Percentiles rank a stretch among this genome's conserved stretches.
phyloP scores from a whole-genome alignment of 1,140 invertebrate genomes.

The Hycleus phaleratus region DNA sequence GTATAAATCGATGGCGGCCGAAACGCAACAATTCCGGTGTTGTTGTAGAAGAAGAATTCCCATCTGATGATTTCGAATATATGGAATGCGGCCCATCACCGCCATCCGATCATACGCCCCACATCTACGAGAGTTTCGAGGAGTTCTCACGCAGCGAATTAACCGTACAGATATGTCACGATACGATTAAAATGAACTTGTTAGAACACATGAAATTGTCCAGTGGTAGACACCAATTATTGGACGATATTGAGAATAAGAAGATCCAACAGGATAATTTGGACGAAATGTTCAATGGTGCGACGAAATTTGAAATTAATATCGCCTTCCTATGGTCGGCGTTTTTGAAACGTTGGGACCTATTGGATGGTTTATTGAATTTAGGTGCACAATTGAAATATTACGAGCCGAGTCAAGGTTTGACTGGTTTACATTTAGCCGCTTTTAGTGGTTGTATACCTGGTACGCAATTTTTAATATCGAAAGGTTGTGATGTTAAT shows the following conservation, averaged over 20 bases:
- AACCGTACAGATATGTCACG: slow-evolving; percentile 63
- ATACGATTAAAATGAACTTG: slow-evolving; percentile 61
- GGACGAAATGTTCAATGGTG: slow-evolving; percentile 43
- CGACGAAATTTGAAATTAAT: slow-evolving; percentile 57
- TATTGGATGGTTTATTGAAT: slow-evolving; percentile 52
- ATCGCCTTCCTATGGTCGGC: slow-evolving; percentile 61
- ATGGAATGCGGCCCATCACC: slow-evolving; percentile 66
- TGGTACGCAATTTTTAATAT: slow-evolving; percentile 60
- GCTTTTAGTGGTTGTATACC: slow-evolving; percentile 66
- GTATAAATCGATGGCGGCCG: slow-evolving; percentile 26
- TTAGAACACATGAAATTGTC: slow-evolving; percentile 61
- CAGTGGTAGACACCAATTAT: slow-evolving; percentile 54
- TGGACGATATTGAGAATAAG: slow-evolving; percentile 62
- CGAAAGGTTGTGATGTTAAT: slow-evolving; percentile 60
- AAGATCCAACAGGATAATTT: slow-evolving; percentile 51
- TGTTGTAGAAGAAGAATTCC: slow-evolving; percentile 52
- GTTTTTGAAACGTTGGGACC: slow-evolving; percentile 57
- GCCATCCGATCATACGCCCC: slow-evolving; percentile 62
- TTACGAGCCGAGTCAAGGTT: slow-evolving; percentile 56
- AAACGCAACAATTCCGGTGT: not conserved
- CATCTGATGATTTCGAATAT: slow-evolving; percentile 58
- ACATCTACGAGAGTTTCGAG: slow-evolving; percentile 67
- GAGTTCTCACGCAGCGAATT: slow-evolving; percentile 56
- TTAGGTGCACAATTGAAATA: slow-evolving; percentile 61
- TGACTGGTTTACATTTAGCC: slow-evolving; percentile 64